These are phyloP conservation scores for Holothuria scabra DNA, from an alignment of 53 echinoderm and acorn worm species.

Conservation along the genomic window DNA sequence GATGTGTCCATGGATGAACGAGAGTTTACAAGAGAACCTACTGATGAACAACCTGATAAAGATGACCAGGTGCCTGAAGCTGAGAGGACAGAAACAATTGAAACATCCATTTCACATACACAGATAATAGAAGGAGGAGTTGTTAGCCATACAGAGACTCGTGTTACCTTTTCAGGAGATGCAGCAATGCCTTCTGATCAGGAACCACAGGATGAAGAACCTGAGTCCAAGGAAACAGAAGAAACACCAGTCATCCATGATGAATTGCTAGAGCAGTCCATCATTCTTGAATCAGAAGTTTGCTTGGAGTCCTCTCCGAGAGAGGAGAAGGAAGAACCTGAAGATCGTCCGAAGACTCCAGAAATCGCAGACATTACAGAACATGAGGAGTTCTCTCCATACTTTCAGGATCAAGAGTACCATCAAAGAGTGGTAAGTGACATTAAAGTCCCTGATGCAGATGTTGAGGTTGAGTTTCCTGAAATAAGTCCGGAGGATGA, in stretches of 20 bases:
- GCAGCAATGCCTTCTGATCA: background rate
- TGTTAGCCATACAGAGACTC: conserved; percentile 12
- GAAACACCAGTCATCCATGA: conserved; percentile 55
- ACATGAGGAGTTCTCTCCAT: conserved; percentile 45
- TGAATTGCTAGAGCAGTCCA: conserved; percentile 57
- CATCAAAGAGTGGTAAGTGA: conserved; percentile 38
- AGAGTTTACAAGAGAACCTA: background rate
- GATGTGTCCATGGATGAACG: conserved; percentile 48
- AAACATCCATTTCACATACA: background rate
- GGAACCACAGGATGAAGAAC: background rate
- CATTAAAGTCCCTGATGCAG: conserved; percentile 33
- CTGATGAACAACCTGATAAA: background rate
- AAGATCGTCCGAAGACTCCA: conserved; percentile 79
- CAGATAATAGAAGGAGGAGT: background rate
- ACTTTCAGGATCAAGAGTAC: conserved; percentile 36
- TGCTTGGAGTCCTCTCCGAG: conserved; percentile 51
- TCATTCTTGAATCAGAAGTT: conserved; percentile 49
- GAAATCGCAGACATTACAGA: conserved; percentile 75
- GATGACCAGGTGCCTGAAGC: background rate
- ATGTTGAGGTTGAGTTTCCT: conserved; percentile 33
- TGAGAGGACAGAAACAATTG: background rate
- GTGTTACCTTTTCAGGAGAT: background rate
- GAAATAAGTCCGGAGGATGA: conserved; percentile 55
- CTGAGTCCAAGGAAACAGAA: conserved; percentile 17
- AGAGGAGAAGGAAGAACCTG: conserved; percentile 51